These are phyloP conservation scores for Parnassius mnemosyne DNA, from an alignment of 2,888 invertebrate genomes.

Conservation along the genomic window DNA sequence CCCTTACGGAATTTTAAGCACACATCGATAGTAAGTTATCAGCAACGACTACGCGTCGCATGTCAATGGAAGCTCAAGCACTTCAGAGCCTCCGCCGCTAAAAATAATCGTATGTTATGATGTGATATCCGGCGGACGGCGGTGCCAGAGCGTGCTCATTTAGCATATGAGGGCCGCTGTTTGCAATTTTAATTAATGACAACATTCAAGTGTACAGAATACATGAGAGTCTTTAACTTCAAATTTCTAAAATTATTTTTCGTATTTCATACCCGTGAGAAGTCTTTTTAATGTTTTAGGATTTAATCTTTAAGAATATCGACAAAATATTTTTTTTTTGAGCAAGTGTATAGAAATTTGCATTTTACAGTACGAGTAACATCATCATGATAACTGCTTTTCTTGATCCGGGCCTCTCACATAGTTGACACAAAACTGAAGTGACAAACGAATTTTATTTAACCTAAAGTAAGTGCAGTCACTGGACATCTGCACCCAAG, in stretches of 20 bases:
- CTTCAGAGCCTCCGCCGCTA: conserved; percentile 48
- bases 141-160: conserved; percentile 54
- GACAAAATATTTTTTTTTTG: no score
- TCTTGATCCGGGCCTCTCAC: no score
- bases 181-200: conserved; percentile 35
- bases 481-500: no score
- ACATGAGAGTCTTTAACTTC: background rate
- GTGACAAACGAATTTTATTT: no score
- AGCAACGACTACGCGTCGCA: conserved; percentile 44
- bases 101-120: conserved; percentile 59
- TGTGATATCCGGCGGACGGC: conserved; percentile 68
- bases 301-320: no score
- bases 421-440: no score
- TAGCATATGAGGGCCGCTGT: conserved; percentile 55
- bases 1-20: conserved; percentile 21
- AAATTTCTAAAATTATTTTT: background rate
- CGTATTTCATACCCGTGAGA: no score
- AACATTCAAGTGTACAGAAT: conserved; percentile 1
- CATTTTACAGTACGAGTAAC: no score
- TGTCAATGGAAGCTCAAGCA: conserved; percentile 43
- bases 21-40: conserved; percentile 17
- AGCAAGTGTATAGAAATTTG: no score
- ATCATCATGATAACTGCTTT: no score
- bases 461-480: no score
- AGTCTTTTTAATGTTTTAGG: no score